A percentile compares a stretch with the other conserved stretches of the same genome.
Conservation (phyloP, 1,140 invertebrate species). For the Chionoecetes opilio region DNA sequence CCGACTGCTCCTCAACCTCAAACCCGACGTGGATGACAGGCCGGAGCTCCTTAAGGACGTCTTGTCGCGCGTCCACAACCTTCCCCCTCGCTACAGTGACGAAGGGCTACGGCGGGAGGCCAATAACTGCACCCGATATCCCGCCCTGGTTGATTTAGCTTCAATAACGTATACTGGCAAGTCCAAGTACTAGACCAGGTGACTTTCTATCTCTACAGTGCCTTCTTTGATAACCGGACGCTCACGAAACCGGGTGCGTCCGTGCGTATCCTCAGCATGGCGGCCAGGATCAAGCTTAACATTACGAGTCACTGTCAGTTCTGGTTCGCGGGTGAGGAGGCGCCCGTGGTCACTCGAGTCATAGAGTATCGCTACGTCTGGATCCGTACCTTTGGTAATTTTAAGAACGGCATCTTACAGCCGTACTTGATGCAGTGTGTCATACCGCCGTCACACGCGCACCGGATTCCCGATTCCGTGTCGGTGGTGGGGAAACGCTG, state of each 20-base stretch:
- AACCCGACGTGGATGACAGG: not conserved
- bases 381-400: constrained; percentile 97
- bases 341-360: constrained; percentile 90
- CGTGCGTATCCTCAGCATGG: constrained; percentile 94
- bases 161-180: constrained; percentile 92
- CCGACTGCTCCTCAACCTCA: not conserved
- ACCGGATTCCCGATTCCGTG: constrained; percentile 91
- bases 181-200: constrained; percentile 91
- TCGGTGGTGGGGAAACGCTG: constrained; percentile 94
- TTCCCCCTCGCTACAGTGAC: not conserved
- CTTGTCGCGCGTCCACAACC: constrained; percentile 19
- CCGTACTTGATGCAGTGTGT: constrained; percentile 96
- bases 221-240: constrained; percentile 93
- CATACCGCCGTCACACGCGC: constrained; percentile 85
- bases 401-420: constrained; percentile 95
- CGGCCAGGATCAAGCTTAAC: constrained; percentile 93
- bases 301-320: constrained; percentile 93
- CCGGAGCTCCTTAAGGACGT: not conserved
- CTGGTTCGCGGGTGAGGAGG: constrained; percentile 93
- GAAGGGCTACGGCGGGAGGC: no score
- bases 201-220: constrained; percentile 94
- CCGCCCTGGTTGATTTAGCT: constrained; percentile 91
- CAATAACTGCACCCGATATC: constrained; percentile 82
- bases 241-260: constrained; percentile 91
- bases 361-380: constrained; percentile 97